Evolutionary conservation across 2,797 vertebrate genomes (phyloP).

Genomic region (Myotis findleyi): DNA sequence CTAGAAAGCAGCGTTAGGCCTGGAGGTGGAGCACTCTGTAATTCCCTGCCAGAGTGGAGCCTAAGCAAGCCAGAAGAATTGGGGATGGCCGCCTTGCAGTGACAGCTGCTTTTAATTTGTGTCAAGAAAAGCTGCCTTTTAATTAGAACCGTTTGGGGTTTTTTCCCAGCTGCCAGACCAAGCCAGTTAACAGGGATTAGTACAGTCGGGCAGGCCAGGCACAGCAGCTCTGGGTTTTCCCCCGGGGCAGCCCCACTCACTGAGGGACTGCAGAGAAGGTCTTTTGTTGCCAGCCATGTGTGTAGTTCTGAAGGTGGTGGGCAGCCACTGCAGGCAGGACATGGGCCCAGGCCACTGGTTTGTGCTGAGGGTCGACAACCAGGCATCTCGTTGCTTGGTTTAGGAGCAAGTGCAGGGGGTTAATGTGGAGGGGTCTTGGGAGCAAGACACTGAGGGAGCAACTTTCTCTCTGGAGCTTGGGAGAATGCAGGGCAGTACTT

Average conservation of each 20-base stretch:
- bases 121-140: slow-evolving; percentile 65
- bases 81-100: neutral
- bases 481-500: neutral
- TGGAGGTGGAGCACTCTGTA: neutral
- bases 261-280: neutral
- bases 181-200: slow-evolving; percentile 10
- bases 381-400: neutral
- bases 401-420: neutral
- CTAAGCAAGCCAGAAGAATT: neutral
- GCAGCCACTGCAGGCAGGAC: neutral
- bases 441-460: neutral
- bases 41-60: slow-evolving; percentile 28
- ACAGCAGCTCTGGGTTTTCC: neutral
- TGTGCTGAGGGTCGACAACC: neutral
- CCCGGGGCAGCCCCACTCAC: neutral
- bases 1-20: neutral
- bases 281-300: rapidly evolving
- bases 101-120: slow-evolving; percentile 71
- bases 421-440: neutral
- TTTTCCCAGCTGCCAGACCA: neutral
- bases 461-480: neutral
- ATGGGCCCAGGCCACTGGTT: neutral
- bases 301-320: neutral
- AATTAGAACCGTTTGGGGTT: slow-evolving; percentile 46
- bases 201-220: neutral